Percentiles rank a stretch among this genome's conserved stretches.
Conservation (phyloP, 2,888 invertebrate species). For the Polymixis lichenea region DNA sequence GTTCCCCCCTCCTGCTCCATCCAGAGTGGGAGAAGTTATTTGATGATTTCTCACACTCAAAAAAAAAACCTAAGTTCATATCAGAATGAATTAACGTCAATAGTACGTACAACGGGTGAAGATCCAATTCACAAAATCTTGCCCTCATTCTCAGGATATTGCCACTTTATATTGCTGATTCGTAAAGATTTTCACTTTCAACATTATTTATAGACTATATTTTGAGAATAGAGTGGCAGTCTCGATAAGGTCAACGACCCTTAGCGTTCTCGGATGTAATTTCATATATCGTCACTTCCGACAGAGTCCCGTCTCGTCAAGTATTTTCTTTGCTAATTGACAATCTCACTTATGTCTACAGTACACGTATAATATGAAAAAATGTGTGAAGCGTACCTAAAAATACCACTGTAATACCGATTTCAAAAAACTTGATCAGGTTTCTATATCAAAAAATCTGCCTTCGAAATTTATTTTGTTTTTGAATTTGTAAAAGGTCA, state of each 20-base stretch:
- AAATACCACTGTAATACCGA: background rate
- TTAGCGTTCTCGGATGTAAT: background rate
- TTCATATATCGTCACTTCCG: background rate
- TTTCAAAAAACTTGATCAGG: background rate
- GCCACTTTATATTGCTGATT: background rate
- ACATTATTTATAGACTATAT: background rate
- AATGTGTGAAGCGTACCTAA: background rate
- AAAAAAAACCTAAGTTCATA: too few relatives aligned
- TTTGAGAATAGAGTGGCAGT: background rate
- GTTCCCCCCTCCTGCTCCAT: too few relatives aligned
- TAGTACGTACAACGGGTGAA: too few relatives aligned
- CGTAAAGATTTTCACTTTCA: background rate
- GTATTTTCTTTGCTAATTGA: slow-evolving; percentile 13
- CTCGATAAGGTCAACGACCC: background rate
- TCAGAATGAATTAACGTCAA: too few relatives aligned
- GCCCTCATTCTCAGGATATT: background rate
- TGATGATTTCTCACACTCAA: too few relatives aligned
- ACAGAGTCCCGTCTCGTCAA: background rate
- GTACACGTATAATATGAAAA: background rate
- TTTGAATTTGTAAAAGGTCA: too few relatives aligned
- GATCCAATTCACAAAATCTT: background rate
- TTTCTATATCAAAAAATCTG: background rate
- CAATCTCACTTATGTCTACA: background rate
- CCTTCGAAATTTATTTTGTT: background rate
- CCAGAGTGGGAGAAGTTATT: too few relatives aligned